phyloP scores from a whole-genome alignment of 2,888 invertebrate species.

The Lasiommata megera region DNA sequence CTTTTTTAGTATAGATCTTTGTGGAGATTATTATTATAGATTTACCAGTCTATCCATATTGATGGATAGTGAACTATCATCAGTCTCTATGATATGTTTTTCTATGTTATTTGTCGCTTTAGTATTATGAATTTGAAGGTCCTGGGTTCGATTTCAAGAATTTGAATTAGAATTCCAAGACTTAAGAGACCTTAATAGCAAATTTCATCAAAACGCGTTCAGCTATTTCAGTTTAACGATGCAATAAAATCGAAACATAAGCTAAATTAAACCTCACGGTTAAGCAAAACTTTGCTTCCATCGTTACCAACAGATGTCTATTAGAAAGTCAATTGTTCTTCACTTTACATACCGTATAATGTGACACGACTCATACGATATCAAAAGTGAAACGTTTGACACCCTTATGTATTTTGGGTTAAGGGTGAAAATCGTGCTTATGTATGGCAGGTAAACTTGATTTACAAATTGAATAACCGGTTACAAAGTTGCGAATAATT shows the following conservation, averaged over 20 bases:
- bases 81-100: too few species aligned
- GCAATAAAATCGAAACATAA: not conserved
- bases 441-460: not conserved
- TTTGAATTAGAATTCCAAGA: too few species aligned
- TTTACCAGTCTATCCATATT: too few species aligned
- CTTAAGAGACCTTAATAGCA: too few species aligned
- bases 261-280: not conserved
- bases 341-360: constrained; percentile 13
- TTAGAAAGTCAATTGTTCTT: constrained; percentile 13
- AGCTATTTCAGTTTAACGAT: too few species aligned
- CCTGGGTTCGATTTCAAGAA: too few species aligned
- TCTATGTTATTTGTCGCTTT: too few species aligned
- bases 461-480: constrained; percentile 11
- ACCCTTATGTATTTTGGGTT: not conserved
- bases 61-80: too few species aligned
- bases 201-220: too few species aligned
- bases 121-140: too few species aligned
- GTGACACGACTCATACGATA: constrained; percentile 2
- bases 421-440: not conserved
- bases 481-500: constrained; percentile 6
- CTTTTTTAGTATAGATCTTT: too few species aligned
- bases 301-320: constrained; percentile 10
- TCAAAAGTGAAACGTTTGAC: not conserved
- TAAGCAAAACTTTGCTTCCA: not conserved
- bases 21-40: too few species aligned